Base-by-base conservation (phyloP, 2,113 vertebrate genomes). In the Aleadryas rufinucha region DNA sequence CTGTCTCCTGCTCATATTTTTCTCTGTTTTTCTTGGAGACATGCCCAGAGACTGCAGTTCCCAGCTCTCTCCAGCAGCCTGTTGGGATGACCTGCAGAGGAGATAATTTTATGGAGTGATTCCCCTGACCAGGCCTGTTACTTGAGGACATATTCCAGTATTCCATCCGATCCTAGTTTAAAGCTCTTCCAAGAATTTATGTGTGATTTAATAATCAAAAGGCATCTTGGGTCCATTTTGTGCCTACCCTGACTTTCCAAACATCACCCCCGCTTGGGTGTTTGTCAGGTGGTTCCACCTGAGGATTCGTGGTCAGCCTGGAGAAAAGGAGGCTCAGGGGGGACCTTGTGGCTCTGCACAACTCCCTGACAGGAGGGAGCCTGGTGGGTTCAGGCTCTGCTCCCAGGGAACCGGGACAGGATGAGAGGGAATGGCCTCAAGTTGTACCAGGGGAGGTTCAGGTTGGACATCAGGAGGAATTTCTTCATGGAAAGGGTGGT, bases 371-470 rank as follows among this genome's bases (percentile, higher is more conserved):
- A 72, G 42, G 76, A 72, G 21, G 22, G 31, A 31, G 20, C 8
- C 8, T 4, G 15, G 15, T 3, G 23, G 42, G 7, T 3, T 31
- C 0, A 0, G 31, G 50, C 14, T 72, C 42, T 80, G 41, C 20
- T 87, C 16, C 4, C 65, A 47, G n/a, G 57, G 30, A 21, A 54
- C 57, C 39, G 35, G 66, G 42, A 35, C 49, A 72, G 42, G 85
- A 57, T 1, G 26, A 72, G 86, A 72, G 68, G 50, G 1, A 42
- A 57, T 0, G 3, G 35, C 42, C 42, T 35, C 42, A 20, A 0
- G 64, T 10, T 79, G 64, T 1, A 24, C 56, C 65, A 70, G 42
- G 50, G 30, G 10, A 81, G 27, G 45, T 0, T 52, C 23, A 60
- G 4, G 10, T 2, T 30, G 53, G 45, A 60, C 1, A 21, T 20